Evolutionary conservation across 2,888 invertebrate genomes (phyloP), one percentile per base, ranked within the genome.

Genomic region (Pterostichus madidus): DNA sequence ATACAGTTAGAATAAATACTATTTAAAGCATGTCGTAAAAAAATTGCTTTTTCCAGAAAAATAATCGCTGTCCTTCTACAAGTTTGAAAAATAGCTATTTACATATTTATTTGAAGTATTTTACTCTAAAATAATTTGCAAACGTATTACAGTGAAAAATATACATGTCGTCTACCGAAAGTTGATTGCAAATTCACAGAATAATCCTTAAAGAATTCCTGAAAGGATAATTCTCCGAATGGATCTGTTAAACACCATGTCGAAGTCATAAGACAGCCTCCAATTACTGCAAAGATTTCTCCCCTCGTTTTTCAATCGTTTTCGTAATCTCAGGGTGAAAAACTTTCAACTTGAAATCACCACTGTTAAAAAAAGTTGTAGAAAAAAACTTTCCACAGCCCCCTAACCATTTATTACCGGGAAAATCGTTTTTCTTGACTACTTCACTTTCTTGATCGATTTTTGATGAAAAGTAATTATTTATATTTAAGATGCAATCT

Each of bases 301-400:
- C 53, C 53, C 13, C 13, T 13, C 15, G 5, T 15, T 53, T 53
- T 53, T 53, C 53, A 53, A 53, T 53, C 53, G 17, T 13, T 53
- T 17, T 53, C 17, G 17, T 17, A 39, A 53, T 53, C 53, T 53
- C 53, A 7, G 17, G 13, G 53, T 53, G 15, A 59, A 59, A 59
- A 59, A 59, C 17, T 59, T 59, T 59, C 39, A 8, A 24, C 17
- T 59, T 24, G 8, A 59, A 13, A 24, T 59, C 59, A 8, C 53
- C 39, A 8, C 3, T 53, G 59, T 24, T 59, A 59, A 59, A 59
- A 24, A 59, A 59, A 59, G 24, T 59, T 11, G 17, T 39, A 11
- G 59, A 59, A 53, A 53, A 53, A 53, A 53, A 15, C 53, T 53
- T 53, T 53, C 53, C n/a, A 53, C 53, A 15, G 17, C 24, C 11